Percentiles rank a stretch among this genome's conserved stretches.
Conservation (phyloP, 2,888 invertebrate genomes). For the Nomada ferruginata region DNA sequence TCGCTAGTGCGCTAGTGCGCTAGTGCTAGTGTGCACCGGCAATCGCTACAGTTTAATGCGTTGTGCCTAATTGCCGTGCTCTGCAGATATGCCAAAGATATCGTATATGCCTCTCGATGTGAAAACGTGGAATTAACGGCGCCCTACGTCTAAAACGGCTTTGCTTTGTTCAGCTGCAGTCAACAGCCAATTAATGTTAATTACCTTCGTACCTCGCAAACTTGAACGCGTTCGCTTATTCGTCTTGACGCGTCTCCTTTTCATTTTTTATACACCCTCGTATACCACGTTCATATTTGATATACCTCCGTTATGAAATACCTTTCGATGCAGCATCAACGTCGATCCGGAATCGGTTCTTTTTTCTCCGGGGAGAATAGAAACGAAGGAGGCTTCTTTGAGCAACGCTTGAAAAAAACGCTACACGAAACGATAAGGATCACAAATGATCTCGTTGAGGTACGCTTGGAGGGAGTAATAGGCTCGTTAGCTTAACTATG, state of each 20-base stretch:
- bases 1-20: constrained; percentile 14
- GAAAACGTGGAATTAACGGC: constrained; percentile 74
- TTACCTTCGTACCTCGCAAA: constrained; percentile 42
- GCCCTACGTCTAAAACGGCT: constrained; percentile 54
- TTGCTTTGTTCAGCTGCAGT: constrained; percentile 39
- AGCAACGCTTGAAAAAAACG: neutral
- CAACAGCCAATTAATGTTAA: constrained; percentile 65
- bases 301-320: too few relatives aligned
- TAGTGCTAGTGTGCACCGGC: constrained; percentile 23
- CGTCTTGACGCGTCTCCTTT: neutral
- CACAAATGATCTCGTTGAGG: neutral
- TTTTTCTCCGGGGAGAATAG: neutral
- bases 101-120: constrained; percentile 64
- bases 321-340: neutral
- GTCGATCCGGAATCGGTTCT: constrained; percentile 24
- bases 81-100: constrained; percentile 62
- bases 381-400: neutral
- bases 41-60: constrained; percentile 62
- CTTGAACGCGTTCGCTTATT: constrained; percentile 22
- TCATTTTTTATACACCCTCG: too few relatives aligned
- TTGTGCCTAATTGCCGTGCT: constrained; percentile 66
- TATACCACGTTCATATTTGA: too few relatives aligned
- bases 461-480: neutral
- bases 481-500: neutral
- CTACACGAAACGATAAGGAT: neutral